Evolutionary conservation across 1,140 invertebrate species (phyloP), one percentile per base, ranked within the genome.

Genomic region (Antheraea pernyi): DNA sequence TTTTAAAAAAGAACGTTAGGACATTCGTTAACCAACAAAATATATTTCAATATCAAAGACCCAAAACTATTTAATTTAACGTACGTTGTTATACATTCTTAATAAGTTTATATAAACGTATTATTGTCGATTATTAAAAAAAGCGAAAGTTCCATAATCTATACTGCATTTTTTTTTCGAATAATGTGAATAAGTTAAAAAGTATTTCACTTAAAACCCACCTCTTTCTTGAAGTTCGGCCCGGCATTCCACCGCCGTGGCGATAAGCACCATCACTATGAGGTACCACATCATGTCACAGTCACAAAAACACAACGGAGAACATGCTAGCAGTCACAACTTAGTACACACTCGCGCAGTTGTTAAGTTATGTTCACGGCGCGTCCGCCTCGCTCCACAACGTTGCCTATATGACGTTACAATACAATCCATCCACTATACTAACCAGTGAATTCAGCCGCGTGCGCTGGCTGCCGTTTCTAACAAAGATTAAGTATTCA

Each of bases 161-260:
- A 53, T 6, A n/a, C 16, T n/a, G 6, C 2, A 53, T 10, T 8
- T 42, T 42, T n/a, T n/a, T 42, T 7, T 4, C 39, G 39, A 42
- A 42, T 42, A 42, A 42, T 42, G 11, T 42, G 1, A 11, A n/a
- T 16, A 53, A 53, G 11, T 53, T 53, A 53, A 53, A 53, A 6
- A 53, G 11, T 13, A 11, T 16, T 53, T 53, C 0, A 39, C n/a
- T 2, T 11, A 42, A 22, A 37, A 9, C 81, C 81, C 69, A 88
- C 87, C 87, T 89, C 84, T 81, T 73, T 89, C 87, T 74, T 89
- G 85, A 22, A 89, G 71, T 10, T 88, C 85, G 39, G 85, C 85
- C 53, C 53, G 67, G 76, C 46, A 53, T 53, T 71, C 75, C 74
- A 79, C 74, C 65, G 73, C 64, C n/a, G 79, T 75, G 67, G 78